Percentiles rank a stretch among this genome's conserved stretches.
Conservation (phyloP, 2,113 vertebrate species). For the Axis porcinus region DNA sequence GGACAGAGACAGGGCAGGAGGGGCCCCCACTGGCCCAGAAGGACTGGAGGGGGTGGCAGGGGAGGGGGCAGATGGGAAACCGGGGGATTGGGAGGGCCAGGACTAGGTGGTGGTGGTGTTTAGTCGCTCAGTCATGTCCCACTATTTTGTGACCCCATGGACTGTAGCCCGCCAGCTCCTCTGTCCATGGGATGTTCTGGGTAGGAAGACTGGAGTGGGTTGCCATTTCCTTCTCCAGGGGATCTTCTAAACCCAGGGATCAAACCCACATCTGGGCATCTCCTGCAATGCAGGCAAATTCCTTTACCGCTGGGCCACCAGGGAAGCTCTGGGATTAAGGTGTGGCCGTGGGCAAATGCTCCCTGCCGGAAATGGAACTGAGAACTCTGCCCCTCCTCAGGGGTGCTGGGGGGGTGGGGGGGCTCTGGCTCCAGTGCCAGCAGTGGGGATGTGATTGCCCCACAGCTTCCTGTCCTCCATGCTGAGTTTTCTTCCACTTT, state of each 20-base stretch:
- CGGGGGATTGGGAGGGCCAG: not conserved
- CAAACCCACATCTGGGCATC: not conserved
- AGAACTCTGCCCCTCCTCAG: not conserved
- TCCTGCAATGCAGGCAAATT: not conserved
- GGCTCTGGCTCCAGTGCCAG: not conserved
- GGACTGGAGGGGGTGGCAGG: rapidly evolving
- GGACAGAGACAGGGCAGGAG: not conserved
- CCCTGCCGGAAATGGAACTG: not conserved
- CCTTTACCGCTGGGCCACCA: not conserved
- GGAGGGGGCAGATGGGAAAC: not conserved
- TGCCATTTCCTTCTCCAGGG: not conserved
- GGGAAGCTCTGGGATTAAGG: not conserved
- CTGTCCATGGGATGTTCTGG: not conserved
- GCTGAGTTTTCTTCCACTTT: not conserved
- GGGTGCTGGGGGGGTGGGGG: not conserved
- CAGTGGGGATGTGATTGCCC: not conserved
- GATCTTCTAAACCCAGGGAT: not conserved
- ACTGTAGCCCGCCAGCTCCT: not conserved
- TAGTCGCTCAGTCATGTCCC: not conserved
- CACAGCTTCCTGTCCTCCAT: not conserved
- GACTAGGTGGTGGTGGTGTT: not conserved
- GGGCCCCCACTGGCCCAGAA: not conserved
- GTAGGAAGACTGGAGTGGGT: not conserved
- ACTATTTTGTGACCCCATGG: not conserved
- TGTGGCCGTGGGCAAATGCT: not conserved